phyloP scores from a whole-genome alignment of 2,888 invertebrate genomes.

The Eupithecia abbreviata region DNA sequence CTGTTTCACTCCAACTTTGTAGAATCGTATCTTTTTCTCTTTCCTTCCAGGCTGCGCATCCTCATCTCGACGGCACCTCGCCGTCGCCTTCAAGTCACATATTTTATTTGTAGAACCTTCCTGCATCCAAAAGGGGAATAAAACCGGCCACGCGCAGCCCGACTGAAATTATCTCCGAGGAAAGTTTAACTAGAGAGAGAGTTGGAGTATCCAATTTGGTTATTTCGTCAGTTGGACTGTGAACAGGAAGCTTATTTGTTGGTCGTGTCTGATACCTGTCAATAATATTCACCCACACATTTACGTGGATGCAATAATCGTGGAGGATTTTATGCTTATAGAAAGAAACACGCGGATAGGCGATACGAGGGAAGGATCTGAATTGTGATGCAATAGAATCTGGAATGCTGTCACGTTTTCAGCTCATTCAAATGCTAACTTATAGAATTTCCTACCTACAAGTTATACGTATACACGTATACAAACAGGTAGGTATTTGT shows the following conservation, averaged over 20 bases:
- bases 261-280: constrained; percentile 73
- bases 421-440: constrained; percentile 55
- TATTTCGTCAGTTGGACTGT: constrained; percentile 53
- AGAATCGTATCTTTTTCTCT: constrained; percentile 53
- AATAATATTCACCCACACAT: constrained; percentile 81
- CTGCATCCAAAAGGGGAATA: constrained; percentile 78
- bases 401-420: constrained; percentile 61
- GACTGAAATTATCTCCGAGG: constrained; percentile 50
- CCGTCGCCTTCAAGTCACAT: constrained; percentile 83
- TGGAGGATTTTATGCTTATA: constrained; percentile 73
- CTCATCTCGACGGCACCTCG: constrained; percentile 80
- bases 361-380: constrained; percentile 58
- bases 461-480: neutral
- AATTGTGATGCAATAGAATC: constrained; percentile 61
- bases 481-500: neutral
- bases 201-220: constrained; percentile 42
- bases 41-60: constrained; percentile 70
- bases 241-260: constrained; percentile 65
- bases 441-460: constrained; percentile 11
- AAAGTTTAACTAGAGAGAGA: constrained; percentile 45
- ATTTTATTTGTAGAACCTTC: constrained; percentile 83
- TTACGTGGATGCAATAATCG: constrained; percentile 69
- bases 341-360: constrained; percentile 58
- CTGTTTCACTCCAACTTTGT: constrained; percentile 57
- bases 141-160: constrained; percentile 69